These are phyloP conservation scores for Stichopus horrens DNA, from an alignment of 53 echinoderm and acorn worm genomes.

Conservation along the genomic window DNA sequence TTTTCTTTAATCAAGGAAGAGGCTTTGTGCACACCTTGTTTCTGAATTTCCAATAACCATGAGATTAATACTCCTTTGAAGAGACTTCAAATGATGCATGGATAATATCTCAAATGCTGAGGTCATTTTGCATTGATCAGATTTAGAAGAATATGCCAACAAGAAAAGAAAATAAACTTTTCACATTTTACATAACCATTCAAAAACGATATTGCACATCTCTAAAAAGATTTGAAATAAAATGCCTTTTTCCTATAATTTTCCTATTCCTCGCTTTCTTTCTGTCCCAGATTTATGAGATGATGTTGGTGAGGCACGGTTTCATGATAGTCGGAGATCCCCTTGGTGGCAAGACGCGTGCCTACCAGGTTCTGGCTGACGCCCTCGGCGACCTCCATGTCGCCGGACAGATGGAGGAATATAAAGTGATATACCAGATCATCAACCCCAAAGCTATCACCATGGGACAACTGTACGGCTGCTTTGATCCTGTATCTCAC, in stretches of 20 bases:
- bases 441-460: slow-evolving; percentile 99
- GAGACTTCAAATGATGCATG: too few relatives aligned
- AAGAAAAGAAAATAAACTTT: too few relatives aligned
- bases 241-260: background rate
- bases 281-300: slow-evolving; percentile 80
- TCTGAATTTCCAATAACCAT: too few relatives aligned
- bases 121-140: too few relatives aligned
- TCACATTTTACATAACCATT: too few relatives aligned
- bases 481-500: slow-evolving; percentile 96
- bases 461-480: slow-evolving; percentile 98
- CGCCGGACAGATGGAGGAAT: slow-evolving; percentile 86
- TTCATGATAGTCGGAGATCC: slow-evolving; percentile 99
- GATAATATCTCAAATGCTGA: too few relatives aligned
- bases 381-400: slow-evolving; percentile 87
- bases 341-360: slow-evolving; percentile 92
- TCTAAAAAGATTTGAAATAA: background rate
- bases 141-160: too few relatives aligned
- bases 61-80: too few relatives aligned
- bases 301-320: slow-evolving; percentile 99
- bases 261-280: background rate
- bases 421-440: slow-evolving; percentile 69
- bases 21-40: too few relatives aligned
- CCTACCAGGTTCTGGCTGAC: slow-evolving; percentile 86
- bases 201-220: too few relatives aligned
- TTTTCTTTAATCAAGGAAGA: too few relatives aligned